phyloP scores from a whole-genome alignment of 2,888 invertebrate species.

The Chironomus tentans region DNA sequence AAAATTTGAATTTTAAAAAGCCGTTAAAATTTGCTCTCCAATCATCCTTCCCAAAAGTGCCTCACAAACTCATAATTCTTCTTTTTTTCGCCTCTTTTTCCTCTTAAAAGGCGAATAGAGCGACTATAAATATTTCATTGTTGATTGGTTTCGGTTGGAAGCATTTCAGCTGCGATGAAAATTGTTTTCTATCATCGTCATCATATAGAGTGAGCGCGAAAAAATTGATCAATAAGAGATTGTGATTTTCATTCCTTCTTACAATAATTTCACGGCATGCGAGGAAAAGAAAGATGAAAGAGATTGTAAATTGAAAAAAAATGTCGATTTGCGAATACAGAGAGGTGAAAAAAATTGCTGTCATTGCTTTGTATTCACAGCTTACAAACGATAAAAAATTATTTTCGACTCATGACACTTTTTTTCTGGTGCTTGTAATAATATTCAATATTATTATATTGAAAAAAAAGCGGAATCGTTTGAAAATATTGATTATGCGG shows the following conservation, averaged over 20 bases:
- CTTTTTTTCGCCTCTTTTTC: background rate
- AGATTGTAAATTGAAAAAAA: slow-evolving; percentile 10
- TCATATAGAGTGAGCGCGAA: background rate
- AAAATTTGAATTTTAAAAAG: too few relatives aligned
- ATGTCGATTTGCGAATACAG: slow-evolving; percentile 13
- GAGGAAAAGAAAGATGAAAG: background rate
- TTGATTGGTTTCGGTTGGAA: slow-evolving; percentile 22
- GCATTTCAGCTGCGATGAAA: background rate
- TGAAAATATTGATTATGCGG: too few relatives aligned
- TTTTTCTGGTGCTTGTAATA: background rate
- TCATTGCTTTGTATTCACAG: background rate
- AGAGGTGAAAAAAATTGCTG: background rate
- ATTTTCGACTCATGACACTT: slow-evolving; percentile 16
- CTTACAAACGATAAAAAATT: slow-evolving; percentile 5
- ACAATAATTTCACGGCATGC: background rate
- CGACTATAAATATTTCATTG: slow-evolving; percentile 20
- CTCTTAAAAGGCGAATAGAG: background rate
- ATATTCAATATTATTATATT: too few relatives aligned
- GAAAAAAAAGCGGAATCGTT: too few relatives aligned
- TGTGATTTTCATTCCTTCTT: background rate
- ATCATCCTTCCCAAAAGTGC: too few relatives aligned
- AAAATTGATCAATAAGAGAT: background rate
- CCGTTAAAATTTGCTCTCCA: too few relatives aligned
- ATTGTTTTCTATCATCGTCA: background rate
- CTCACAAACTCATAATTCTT: background rate